Evolutionary conservation across 1,140 invertebrate genomes (phyloP), one percentile per base, ranked within the genome.

Genomic region (Neodiprion virginianus): DNA sequence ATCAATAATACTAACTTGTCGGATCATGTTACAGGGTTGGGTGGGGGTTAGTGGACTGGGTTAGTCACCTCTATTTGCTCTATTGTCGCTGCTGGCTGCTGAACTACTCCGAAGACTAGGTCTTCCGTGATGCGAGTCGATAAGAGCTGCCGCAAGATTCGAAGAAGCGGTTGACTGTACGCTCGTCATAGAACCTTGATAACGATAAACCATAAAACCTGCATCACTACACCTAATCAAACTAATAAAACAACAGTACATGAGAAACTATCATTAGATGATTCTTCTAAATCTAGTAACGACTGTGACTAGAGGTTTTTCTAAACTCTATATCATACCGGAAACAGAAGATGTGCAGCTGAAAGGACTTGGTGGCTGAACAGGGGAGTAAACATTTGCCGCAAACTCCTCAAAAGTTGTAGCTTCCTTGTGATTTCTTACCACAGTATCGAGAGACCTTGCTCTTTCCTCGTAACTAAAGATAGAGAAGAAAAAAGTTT

Each of bases 391-490:
- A 67, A 97, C 93, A 84, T 94, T 92, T 7, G 94, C 92, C 75
- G 95, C 93, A 86, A 97, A 97, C 72, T 96, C 94, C 89, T 99
- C 98, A 89, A 98, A 99, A 28, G 96, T 98, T 70, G 95, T 94
- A 65, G 93, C 91, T 83, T 95, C 94, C 86, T 96, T 96, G 86
- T 98, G 95, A 82, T 97, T 94, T 75, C 92, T 92, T 73, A 97
- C 94, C n/a, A 98, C 94, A 21, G 93, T 95, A 79, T 97, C 95
- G 77, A 99, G 91, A 66, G 94, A 95, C 74, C 95, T 92, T 77
- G 94, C 93, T 79, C 97, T 91, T 89, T 98, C 97, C 87, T 97
- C 95, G 87, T 97, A 98, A 86, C 96, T 97, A 83, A 48, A 85
- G 80, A 73, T 77, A 77, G 79, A 61, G 83, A 48, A 85, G 80